phyloP scores from a whole-genome alignment of 2,797 vertebrate species.

The Paguma larvata region DNA sequence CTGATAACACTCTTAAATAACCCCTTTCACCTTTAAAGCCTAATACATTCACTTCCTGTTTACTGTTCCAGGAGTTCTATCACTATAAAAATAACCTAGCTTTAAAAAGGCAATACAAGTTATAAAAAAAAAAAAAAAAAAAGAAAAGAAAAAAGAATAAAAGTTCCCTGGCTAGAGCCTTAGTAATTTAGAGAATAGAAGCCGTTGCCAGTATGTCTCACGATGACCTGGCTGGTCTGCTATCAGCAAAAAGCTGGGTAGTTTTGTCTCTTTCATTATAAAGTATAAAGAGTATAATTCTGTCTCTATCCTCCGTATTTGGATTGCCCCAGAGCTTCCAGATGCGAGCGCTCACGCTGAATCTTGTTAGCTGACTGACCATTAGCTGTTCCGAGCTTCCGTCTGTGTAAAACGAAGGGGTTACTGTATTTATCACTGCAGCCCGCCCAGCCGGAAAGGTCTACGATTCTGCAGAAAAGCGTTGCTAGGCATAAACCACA shows the following conservation, averaged over 20 bases:
- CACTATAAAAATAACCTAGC: slow-evolving; percentile 76
- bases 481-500: too few species aligned
- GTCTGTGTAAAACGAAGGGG: background rate
- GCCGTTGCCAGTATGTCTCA: background rate
- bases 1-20: slow-evolving; percentile 88
- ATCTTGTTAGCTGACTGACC: background rate
- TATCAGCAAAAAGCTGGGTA: background rate
- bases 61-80: slow-evolving; percentile 73
- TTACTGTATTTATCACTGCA: background rate
- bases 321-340: background rate
- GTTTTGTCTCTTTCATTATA: slow-evolving; percentile 25
- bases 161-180: background rate
- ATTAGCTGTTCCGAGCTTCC: background rate
- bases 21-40: slow-evolving; percentile 78
- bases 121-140: background rate
- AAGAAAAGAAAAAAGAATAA: background rate
- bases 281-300: background rate
- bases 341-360: background rate
- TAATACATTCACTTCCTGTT: slow-evolving; percentile 76
- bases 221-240: background rate
- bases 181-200: background rate
- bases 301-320: background rate
- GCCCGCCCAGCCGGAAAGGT: background rate
- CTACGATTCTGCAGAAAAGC: background rate
- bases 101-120: slow-evolving; percentile 72